These are phyloP conservation scores for Tragopan temminckii DNA, from an alignment of 2,797 vertebrate species.

Conservation along the genomic window DNA sequence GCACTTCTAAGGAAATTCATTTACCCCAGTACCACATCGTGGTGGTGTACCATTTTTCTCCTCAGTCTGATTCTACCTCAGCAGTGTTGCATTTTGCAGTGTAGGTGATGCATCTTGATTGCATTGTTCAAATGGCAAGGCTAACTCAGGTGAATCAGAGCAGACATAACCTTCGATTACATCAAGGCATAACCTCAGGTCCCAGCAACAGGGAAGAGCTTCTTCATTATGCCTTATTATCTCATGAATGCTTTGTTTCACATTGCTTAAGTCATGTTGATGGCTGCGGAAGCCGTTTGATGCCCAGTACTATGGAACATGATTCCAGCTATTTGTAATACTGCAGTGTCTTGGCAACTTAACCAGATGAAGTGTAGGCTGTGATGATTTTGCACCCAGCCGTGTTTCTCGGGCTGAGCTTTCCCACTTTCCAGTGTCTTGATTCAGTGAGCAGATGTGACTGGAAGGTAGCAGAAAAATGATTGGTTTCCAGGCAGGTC, in stretches of 20 bases:
- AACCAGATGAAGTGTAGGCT: not conserved
- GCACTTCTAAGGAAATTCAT: not conserved
- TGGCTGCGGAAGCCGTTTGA: not conserved
- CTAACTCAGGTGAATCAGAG: not conserved
- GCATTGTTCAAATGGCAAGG: not conserved
- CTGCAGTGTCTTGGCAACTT: not conserved
- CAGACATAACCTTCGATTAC: not conserved
- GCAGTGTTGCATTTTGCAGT: not conserved
- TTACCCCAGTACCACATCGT: not conserved
- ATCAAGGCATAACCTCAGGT: not conserved
- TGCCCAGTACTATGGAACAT: not conserved
- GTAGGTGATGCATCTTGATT: not conserved
- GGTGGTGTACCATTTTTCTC: not conserved
- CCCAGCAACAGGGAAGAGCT: not conserved
- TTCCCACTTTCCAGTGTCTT: not conserved
- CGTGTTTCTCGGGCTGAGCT: not conserved
- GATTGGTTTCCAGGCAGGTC: not conserved
- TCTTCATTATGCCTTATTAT: not conserved
- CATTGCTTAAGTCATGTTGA: not conserved
- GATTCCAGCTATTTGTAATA: not conserved
- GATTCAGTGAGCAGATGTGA: not conserved
- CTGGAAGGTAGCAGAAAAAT: not conserved
- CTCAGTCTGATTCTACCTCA: not conserved
- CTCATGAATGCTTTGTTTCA: not conserved
- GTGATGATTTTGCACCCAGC: fast-evolving